phyloP scores from a whole-genome alignment of 2,113 vertebrate species.

The Alethe castanea region DNA sequence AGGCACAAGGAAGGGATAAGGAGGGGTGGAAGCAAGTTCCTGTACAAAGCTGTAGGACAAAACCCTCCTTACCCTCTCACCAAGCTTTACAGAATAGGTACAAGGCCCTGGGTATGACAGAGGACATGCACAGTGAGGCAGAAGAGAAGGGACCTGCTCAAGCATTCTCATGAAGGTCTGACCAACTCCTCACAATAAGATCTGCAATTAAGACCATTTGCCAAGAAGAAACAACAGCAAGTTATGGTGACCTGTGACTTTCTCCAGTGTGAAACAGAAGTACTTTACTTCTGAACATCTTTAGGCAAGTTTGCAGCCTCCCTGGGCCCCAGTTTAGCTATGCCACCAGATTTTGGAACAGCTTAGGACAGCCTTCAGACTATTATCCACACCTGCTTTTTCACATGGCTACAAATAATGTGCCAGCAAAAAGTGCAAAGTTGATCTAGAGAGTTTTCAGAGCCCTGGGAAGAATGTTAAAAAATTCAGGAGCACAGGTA shows the following conservation, averaged over 20 bases:
- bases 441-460: not conserved
- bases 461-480: not conserved
- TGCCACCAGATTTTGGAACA: not conserved
- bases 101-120: not conserved
- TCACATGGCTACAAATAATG: not conserved
- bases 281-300: not conserved
- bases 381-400: not conserved
- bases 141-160: not conserved
- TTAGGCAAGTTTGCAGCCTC: not conserved
- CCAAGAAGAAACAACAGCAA: not conserved
- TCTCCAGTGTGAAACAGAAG: not conserved
- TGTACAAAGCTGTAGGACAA: not conserved
- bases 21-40: not conserved
- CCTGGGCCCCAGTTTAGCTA: not conserved
- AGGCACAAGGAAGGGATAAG: not conserved
- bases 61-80: not conserved
- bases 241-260: not conserved
- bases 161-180: not conserved
- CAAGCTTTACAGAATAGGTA: not conserved
- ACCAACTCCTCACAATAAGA: not conserved
- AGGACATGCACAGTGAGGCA: accelerated
- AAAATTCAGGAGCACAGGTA: not conserved
- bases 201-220: not conserved
- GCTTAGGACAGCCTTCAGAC: not conserved
- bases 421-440: not conserved